Conservation (phyloP, 2,797 vertebrate genomes). For the Onychomys torridus region DNA sequence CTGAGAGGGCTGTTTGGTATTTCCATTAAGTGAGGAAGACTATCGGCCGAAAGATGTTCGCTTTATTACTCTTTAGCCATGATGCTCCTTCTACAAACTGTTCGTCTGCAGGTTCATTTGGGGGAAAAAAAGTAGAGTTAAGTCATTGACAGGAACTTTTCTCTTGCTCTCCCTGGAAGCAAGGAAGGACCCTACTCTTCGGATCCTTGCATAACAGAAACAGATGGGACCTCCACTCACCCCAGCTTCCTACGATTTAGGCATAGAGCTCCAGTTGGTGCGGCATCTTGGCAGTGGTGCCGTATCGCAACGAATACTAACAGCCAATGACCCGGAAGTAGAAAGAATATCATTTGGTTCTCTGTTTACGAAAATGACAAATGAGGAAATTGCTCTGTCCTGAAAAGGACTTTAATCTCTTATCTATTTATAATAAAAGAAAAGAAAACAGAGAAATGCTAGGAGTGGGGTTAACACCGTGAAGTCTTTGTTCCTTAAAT, state of each 20-base stretch:
- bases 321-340: constrained; percentile 26
- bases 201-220: not conserved
- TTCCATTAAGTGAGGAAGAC: constrained; percentile 32
- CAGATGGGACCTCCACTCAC: not conserved
- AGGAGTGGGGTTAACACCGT: not conserved
- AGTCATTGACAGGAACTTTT: not conserved
- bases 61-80: not conserved
- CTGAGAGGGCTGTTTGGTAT: not conserved
- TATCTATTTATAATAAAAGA: constrained; percentile 29
- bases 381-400: not conserved
- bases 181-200: not conserved
- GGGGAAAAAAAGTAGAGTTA: constrained; percentile 45
- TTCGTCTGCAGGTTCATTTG: not conserved
- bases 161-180: constrained; percentile 24
- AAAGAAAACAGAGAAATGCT: constrained; percentile 54
- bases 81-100: constrained; percentile 30
- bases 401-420: constrained; percentile 8
- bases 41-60: not conserved
- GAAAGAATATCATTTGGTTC: not conserved
- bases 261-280: not conserved
- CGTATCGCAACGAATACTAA: not conserved
- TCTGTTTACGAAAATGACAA: not conserved
- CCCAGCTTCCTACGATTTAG: not conserved
- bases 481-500: constrained; percentile 56
- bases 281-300: not conserved